Conservation (phyloP, 2,113 vertebrate species). For the Lethenteron camtschaticum region DNA sequence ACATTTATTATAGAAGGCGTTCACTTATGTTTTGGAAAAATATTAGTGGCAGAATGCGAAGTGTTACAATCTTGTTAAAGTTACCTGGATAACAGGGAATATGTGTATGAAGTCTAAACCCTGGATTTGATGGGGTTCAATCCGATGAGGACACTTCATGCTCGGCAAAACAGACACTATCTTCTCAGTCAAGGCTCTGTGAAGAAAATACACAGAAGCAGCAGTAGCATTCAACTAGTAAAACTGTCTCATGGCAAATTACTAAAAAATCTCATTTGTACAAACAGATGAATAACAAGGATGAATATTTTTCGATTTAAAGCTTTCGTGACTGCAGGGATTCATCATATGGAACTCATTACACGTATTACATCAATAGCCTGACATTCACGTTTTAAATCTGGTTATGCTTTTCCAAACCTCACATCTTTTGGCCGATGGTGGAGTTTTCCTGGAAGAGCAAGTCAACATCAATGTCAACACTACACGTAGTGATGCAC, state of each 20-base stretch:
- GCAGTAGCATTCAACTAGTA: background rate
- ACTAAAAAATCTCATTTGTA: background rate
- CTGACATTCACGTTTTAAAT: background rate
- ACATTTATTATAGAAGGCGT: background rate
- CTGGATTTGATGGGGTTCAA: slow-evolving; percentile 96
- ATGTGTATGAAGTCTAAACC: slow-evolving; percentile 96
- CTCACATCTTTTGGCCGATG: slow-evolving; percentile 98
- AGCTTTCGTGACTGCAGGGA: too few relatives aligned
- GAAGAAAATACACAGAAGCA: slow-evolving; percentile 8
- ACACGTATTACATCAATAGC: background rate
- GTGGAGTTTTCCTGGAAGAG: slow-evolving; percentile 97
- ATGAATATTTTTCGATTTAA: too few relatives aligned
- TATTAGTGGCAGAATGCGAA: background rate
- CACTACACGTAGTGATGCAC: slow-evolving; percentile 92
- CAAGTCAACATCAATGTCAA: slow-evolving; percentile 79
- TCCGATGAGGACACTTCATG: slow-evolving; percentile 88
- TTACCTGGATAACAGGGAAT: slow-evolving; percentile 83
- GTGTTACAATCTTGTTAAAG: background rate
- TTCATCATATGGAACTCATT: background rate
- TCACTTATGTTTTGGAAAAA: slow-evolving; percentile 1
- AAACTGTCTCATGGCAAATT: background rate
- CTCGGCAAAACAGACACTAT: slow-evolving; percentile 82
- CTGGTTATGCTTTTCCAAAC: slow-evolving; percentile 4
- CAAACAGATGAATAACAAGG: background rate
- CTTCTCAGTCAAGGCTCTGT: slow-evolving; percentile 83